Evolutionary conservation across 2,888 invertebrate genomes (phyloP), one percentile per base, ranked within the genome.

Genomic region (Oligia latruncula): DNA sequence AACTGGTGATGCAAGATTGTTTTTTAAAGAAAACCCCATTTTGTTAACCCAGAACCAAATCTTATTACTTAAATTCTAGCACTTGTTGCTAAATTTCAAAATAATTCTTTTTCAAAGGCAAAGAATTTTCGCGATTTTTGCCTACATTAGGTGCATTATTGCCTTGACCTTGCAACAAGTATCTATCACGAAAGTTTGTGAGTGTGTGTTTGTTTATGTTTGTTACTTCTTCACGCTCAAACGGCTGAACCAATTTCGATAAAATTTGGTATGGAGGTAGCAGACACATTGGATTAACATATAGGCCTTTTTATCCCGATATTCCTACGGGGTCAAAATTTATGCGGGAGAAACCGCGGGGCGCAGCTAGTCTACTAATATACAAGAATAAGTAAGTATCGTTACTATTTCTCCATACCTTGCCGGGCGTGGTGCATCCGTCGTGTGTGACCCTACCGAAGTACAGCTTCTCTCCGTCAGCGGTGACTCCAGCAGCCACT

Each of bases 371-470:
- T 29, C 29, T 29, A 29, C 29, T 29, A 29, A 29, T 40, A 46
- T 20, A 46, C 64, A 46, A 46, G 20, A 64, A 29, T 20, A 29
- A 29, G 6, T n/a, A 40, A 58, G 0, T 60, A 8, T 72, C 6
- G 6, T 72, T 58, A 11, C 13, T 6, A 11, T 46, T 29, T 52
- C 15, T 49, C 9, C 60, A 82, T 92, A 98, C 98, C 97, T 98
- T 98, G 92, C 98, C 98, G 81, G 98, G 96, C 20, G 98, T 98
- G 82, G 98, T 97, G 89, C 98, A 97, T 20, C 98, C 98, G 85
- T 98, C 97, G 86, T 98, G 97, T 60, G 97, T 96, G 75, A 98
- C 98, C 82, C 98, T 97, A 15, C 98, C 98, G 84, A 97, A 97
- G 95, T 97, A 98, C 62, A 98, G 95, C 58, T 97, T 96, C 94